These are phyloP conservation scores for Tethya wilhelma DNA, from an alignment of 37 sponge, comb jelly and placozoan species.

Conservation along the genomic window DNA sequence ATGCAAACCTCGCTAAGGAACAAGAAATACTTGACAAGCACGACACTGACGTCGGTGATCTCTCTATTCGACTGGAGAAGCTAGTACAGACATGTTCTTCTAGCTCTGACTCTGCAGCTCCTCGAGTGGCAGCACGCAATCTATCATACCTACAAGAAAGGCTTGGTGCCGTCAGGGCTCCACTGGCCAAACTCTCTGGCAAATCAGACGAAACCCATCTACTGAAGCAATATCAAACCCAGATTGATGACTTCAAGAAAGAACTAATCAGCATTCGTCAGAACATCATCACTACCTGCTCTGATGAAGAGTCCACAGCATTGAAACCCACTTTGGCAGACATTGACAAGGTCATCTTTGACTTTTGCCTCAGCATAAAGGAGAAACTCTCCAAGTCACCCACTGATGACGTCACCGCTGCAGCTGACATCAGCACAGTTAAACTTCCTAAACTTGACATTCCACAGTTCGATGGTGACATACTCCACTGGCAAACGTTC, in stretches of 20 bases:
- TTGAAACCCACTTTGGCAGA: too few relatives aligned
- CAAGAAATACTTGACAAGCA: too few relatives aligned
- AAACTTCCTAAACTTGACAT: constrained; percentile 6
- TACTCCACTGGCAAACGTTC: neutral
- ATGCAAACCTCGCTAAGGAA: neutral
- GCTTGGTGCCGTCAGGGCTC: neutral
- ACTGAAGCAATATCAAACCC: neutral
- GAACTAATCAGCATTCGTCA: neutral
- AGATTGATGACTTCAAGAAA: neutral
- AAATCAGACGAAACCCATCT: neutral
- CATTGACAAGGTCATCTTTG: neutral
- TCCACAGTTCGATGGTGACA: constrained; percentile 8
- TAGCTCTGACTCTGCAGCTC: neutral
- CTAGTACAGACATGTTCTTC: neutral
- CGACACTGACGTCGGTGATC: too few relatives aligned
- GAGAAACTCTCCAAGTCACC: neutral
- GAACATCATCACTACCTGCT: neutral
- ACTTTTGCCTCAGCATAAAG: neutral
- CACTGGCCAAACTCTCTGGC: neutral
- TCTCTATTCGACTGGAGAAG: neutral
- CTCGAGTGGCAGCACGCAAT: neutral
- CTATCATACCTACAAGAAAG: neutral
- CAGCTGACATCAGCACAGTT: too few relatives aligned
- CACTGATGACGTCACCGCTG: too few relatives aligned
- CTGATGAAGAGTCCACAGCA: neutral